Base-by-base conservation (phyloP, 2,113 vertebrate species). In the Takifugu bimaculatus region DNA sequence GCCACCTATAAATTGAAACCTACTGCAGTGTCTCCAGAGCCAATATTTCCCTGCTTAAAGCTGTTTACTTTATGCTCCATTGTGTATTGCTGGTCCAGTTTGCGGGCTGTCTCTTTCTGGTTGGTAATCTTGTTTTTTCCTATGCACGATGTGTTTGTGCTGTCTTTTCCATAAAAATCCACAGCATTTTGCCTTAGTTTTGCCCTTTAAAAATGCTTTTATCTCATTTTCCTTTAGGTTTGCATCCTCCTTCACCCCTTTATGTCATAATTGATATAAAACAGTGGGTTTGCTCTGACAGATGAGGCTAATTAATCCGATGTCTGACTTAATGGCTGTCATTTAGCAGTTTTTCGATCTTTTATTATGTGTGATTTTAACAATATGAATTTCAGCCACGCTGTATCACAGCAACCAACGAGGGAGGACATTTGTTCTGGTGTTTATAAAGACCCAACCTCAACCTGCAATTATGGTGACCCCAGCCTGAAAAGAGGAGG, bases 271-370 rank as follows among this genome's bases (percentile, higher is more conserved):
- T 25, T 13, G 53, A 44, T 15, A 20, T 6, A 60, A 20, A 13
- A 50, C 42, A 39, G n/a, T 50, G 15, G 48, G 55, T 56, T 32
- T 44, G 39, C 20, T 10, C 56, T 79, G 78, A 81, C 53, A 15
- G 72, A 79, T 79, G 65, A 75, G n/a, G 59, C 63, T 15, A 27
- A 82, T 82, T 68, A 64, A 1, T 50, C 44, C 2, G 56, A 65
- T 61, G 29, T 63, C 51, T 70, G 50, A 76, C 65, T 57, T 60
- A 68, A 74, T 14, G 28, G 39, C 44, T 57, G 35, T 39, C 43
- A 27, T 62, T 68, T 11, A 75, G 55, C 26, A 81, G 71, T 72
- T 74, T 79, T 77, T 74, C 49, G 1, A 68, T 72, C 75, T 54
- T 35, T 26, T 50, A 78, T 74, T 72, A 68, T 48, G 51, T 66